Percentiles rank a stretch among this genome's conserved stretches.
phyloP scores from a whole-genome alignment of 2,113 vertebrate species.

The Albula goreensis region DNA sequence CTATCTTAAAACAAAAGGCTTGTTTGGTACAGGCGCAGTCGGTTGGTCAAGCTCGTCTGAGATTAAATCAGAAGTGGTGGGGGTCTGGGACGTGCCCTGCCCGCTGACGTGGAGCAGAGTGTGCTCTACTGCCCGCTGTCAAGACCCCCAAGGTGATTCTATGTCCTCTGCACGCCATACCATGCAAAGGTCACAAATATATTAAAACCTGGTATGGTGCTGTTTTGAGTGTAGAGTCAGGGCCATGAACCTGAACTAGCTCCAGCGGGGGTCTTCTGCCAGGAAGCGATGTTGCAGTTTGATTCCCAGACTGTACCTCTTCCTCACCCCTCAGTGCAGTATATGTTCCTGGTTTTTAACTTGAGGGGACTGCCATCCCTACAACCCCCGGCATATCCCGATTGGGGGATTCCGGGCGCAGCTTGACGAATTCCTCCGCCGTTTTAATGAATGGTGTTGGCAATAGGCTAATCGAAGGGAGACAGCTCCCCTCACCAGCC shows the following conservation, averaged over 20 bases:
- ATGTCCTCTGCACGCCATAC: background rate
- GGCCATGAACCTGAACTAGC: background rate
- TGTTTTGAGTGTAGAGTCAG: background rate
- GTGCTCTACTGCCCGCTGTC: background rate
- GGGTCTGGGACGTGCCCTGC: background rate
- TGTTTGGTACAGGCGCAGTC: background rate
- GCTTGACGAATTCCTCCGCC: background rate
- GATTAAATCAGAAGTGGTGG: background rate
- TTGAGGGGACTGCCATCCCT: background rate
- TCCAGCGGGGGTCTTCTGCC: no score
- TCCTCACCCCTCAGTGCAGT: no score
- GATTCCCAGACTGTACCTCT: background rate
- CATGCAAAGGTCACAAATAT: background rate
- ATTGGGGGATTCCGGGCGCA: background rate
- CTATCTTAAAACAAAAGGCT: background rate
- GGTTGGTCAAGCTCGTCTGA: background rate
- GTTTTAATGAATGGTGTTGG: background rate
- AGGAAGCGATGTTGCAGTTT: background rate
- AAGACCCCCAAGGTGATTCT: background rate
- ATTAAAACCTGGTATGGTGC: background rate
- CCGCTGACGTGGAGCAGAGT: background rate
- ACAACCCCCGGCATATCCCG: background rate
- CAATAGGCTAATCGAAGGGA: constrained; percentile 6
- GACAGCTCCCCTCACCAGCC: background rate
- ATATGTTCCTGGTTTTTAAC: background rate